Conservation (phyloP, 2,113 vertebrate genomes). For the Calidris pygmaea region DNA sequence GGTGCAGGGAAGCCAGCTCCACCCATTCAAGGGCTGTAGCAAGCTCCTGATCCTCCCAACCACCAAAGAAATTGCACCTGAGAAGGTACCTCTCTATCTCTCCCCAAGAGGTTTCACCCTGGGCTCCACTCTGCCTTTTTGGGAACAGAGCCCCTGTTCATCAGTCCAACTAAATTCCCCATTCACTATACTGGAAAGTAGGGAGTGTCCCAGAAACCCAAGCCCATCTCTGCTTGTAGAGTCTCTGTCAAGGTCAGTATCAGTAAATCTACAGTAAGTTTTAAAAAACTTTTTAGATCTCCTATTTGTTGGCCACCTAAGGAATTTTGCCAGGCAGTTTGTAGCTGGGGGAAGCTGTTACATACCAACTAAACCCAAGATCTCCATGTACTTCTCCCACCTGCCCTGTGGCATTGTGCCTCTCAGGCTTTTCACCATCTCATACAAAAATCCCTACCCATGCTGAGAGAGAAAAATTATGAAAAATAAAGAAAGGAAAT, state of each 20-base stretch:
- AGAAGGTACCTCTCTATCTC: neutral
- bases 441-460: neutral
- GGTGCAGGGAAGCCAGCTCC: neutral
- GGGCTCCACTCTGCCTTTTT: neutral
- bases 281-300: neutral
- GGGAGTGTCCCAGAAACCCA: neutral
- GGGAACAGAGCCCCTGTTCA: neutral
- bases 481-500: neutral
- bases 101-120: neutral
- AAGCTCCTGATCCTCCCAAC: neutral
- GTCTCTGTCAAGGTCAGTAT: neutral
- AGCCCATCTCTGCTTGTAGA: neutral
- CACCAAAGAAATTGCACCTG: neutral
- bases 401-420: neutral
- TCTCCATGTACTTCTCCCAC: fast-evolving
- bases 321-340: neutral
- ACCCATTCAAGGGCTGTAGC: neutral
- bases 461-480: neutral
- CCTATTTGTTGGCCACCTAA: neutral
- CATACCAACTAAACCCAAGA: neutral
- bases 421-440: neutral
- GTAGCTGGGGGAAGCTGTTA: neutral
- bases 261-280: neutral
- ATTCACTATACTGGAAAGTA: fast-evolving
- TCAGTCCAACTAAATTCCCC: neutral